Evolutionary conservation across 30 jellyfish, hydroid and myxozoan genomes (phyloP).

Genomic region (Hydra vulgaris): DNA sequence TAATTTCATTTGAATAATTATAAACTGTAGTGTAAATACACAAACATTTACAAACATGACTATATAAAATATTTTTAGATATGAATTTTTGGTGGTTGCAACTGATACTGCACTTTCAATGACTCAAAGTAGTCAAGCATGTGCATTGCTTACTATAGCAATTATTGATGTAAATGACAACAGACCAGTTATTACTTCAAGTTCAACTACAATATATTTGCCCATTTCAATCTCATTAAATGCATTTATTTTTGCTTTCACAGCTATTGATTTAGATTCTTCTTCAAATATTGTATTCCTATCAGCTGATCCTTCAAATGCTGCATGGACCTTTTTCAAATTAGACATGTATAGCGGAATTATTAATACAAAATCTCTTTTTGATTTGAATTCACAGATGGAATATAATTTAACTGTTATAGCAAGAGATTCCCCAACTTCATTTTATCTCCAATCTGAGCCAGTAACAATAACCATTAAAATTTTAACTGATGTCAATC

Average conservation of each 20-base stretch:
- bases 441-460: background rate
- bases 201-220: background rate
- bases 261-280: conserved; percentile 20
- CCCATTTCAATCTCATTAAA: conserved; percentile 5
- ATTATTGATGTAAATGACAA: conserved; percentile 25
- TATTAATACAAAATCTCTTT: background rate
- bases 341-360: conserved; percentile 32
- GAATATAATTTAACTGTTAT: background rate
- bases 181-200: background rate
- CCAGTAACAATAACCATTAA: conserved; percentile 31
- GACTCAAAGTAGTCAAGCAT: conserved; percentile 12
- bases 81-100: conserved; percentile 22
- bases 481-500: conserved; percentile 61
- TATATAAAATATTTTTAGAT: background rate
- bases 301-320: background rate
- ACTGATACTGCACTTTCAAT: conserved; percentile 19
- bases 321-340: conserved; percentile 9
- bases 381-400: background rate
- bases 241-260: background rate
- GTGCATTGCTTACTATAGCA: conserved; percentile 9
- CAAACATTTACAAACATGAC: too few relatives aligned
- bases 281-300: background rate
- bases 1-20: too few relatives aligned
- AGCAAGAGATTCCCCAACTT: conserved; percentile 19
- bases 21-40: too few relatives aligned